phyloP scores from a whole-genome alignment of 2,797 vertebrate genomes.

The Micromesistius poutassou region DNA sequence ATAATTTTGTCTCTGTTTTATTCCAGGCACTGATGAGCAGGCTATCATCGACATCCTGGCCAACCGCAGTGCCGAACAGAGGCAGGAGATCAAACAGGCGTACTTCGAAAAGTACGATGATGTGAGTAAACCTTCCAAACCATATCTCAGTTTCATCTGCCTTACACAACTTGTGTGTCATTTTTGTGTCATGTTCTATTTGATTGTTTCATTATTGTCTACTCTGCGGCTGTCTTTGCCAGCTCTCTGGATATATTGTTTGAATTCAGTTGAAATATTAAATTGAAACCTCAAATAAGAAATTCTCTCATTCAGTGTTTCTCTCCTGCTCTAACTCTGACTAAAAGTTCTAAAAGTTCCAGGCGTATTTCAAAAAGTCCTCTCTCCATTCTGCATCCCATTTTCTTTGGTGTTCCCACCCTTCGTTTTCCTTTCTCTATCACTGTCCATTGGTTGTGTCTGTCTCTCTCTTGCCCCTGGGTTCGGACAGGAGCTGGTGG shows the following conservation, averaged over 20 bases:
- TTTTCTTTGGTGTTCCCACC: neutral
- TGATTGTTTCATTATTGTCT: neutral
- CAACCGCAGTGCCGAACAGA: slow-evolving; percentile 65
- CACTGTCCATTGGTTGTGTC: neutral
- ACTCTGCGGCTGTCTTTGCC: neutral
- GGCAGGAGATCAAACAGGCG: slow-evolving; percentile 74
- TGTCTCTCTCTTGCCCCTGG: neutral
- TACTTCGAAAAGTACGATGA: slow-evolving; percentile 79
- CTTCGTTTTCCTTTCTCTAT: neutral
- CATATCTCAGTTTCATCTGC: neutral
- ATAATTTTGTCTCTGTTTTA: neutral
- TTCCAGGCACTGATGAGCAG: slow-evolving; percentile 76
- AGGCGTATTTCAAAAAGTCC: neutral
- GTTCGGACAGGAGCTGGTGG: slow-evolving; percentile 70
- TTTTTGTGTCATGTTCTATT: neutral
- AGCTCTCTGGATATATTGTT: neutral
- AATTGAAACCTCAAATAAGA: neutral
- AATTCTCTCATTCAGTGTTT: neutral
- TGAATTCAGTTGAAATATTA: neutral
- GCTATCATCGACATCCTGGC: slow-evolving; percentile 78
- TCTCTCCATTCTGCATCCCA: neutral
- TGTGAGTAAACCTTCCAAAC: slow-evolving; percentile 53
- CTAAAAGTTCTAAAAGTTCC: neutral
- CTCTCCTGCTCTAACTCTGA: neutral
- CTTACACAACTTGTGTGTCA: neutral